Evolutionary conservation across 1,140 invertebrate species (phyloP).

Genomic region (Radopholus similis): DNA sequence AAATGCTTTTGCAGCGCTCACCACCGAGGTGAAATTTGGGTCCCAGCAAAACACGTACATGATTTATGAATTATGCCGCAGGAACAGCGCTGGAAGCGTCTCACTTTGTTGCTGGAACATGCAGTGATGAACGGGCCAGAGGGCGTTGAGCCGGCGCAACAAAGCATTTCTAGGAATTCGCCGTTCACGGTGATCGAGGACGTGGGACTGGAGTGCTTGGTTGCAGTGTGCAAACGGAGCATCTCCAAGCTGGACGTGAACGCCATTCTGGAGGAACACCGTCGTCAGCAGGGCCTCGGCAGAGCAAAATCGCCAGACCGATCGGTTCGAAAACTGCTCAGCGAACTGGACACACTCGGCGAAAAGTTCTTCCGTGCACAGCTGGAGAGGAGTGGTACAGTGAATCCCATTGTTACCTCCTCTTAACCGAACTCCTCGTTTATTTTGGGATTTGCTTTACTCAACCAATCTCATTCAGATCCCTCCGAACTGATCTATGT

Average conservation of each 20-base stretch:
- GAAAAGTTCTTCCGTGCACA: constrained; percentile 15
- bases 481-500: constrained; percentile 54
- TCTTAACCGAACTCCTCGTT: too few relatives aligned
- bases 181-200: constrained; percentile 29
- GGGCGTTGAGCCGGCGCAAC: not conserved
- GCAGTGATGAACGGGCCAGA: constrained; percentile 23
- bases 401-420: not conserved
- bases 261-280: constrained; percentile 33
- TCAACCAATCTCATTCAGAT: not conserved
- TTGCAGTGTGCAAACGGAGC: constrained; percentile 38
- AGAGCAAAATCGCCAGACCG: constrained; percentile 63
- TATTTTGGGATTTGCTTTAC: not conserved
- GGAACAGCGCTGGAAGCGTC: constrained; percentile 25
- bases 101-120: constrained; percentile 24
- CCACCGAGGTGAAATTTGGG: too few relatives aligned
- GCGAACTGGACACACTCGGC: constrained; percentile 61
- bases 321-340: constrained; percentile 67
- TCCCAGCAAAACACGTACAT: constrained; percentile 1
- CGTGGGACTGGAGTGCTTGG: constrained; percentile 12
- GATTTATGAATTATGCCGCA: constrained; percentile 26
- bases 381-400: not conserved
- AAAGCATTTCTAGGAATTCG: not conserved
- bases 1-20: too few relatives aligned
- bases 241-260: constrained; percentile 30
- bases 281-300: not conserved